These are phyloP conservation scores for Drosophila trichaetosa DNA, from an alignment of 2,888 invertebrate species.

Conservation along the genomic window DNA sequence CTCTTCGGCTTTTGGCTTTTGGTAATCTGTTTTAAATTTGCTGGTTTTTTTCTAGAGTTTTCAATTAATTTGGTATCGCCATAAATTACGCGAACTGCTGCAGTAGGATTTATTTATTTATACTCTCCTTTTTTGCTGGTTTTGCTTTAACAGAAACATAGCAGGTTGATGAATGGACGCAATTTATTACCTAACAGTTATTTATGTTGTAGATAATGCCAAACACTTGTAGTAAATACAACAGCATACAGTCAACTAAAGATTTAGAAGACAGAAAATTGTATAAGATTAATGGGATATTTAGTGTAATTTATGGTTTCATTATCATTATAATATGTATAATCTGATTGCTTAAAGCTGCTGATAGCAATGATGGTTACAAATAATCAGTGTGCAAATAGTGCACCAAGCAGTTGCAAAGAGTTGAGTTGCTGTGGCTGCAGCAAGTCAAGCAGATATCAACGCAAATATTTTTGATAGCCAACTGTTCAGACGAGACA, in stretches of 20 bases:
- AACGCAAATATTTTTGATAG: conserved; percentile 43
- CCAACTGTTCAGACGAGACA: conserved; percentile 23
- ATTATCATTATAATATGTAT: neutral
- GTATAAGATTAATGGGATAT: neutral
- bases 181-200: conserved; percentile 13
- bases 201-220: neutral
- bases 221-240: neutral
- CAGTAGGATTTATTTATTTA: conserved; percentile 22
- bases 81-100: conserved; percentile 47
- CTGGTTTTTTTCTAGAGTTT: conserved; percentile 13
- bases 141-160: conserved; percentile 12
- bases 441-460: conserved; percentile 28
- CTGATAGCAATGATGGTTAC: neutral
- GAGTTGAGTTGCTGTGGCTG: conserved; percentile 18
- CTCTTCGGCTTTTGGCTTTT: conserved; percentile 28
- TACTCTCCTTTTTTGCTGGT: conserved; percentile 7
- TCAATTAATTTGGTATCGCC: conserved; percentile 45
- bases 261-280: neutral
- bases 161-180: conserved; percentile 26
- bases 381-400: neutral
- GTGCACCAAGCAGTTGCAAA: neutral
- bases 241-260: neutral
- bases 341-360: neutral
- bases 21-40: conserved; percentile 13
- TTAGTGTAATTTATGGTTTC: neutral